Conservation (phyloP, 1,140 invertebrate species). For the Mizuhopecten yessoensis region DNA sequence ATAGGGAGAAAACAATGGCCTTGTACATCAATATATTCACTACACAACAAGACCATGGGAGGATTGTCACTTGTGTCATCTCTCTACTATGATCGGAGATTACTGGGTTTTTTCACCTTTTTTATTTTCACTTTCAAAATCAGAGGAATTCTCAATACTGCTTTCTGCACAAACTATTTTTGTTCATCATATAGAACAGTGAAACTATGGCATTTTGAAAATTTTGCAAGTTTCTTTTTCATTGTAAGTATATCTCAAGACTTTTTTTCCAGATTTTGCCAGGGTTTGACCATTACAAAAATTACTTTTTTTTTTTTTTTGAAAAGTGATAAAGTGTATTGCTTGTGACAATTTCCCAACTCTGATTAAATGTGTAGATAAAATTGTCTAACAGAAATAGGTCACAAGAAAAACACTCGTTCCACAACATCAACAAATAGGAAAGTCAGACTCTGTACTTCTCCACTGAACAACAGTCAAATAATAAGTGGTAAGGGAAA, state of each 20-base stretch:
- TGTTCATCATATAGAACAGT: no score
- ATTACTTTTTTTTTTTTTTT: no score
- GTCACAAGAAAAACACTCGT: neutral
- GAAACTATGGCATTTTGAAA: no score
- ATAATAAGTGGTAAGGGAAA: slow-evolving; percentile 26
- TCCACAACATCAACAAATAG: slow-evolving; percentile 40
- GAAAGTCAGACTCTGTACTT: no score
- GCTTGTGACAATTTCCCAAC: neutral
- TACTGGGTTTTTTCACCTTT: no score
- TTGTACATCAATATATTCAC: neutral
- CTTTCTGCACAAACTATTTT: no score
- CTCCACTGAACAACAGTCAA: neutral
- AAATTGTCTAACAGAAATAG: neutral
- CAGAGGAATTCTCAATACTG: no score
- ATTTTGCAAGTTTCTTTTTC: slow-evolving; percentile 44
- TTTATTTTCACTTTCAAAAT: neutral
- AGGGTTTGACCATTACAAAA: neutral
- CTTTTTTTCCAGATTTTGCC: slow-evolving; percentile 46
- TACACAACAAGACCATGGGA: no score
- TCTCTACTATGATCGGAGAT: no score
- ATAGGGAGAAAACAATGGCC: no score
- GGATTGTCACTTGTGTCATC: no score
- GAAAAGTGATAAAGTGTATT: no score
- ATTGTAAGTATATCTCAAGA: neutral
- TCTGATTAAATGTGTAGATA: neutral